Evolutionary conservation across 1,140 invertebrate species (phyloP), one percentile per base, ranked within the genome.

Genomic region (Meloidogyne floridensis): DNA sequence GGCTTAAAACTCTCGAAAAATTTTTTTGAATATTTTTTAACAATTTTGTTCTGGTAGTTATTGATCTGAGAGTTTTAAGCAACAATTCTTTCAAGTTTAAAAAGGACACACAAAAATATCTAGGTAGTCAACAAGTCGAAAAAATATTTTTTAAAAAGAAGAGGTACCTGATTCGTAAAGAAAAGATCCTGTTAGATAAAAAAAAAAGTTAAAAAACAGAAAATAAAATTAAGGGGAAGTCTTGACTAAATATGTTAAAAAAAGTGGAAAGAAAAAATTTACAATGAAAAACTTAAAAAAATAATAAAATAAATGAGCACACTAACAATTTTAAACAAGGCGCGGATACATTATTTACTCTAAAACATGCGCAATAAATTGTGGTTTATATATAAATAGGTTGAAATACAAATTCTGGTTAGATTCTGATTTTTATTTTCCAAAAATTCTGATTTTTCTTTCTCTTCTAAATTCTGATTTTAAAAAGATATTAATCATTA

Each of bases 151-250:
- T 59, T n/a, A 65, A 47, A 47, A 65, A n/a, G 15, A 65, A 65
- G 59, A 65, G 59, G 59, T 65, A 65, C 59, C 59, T 65, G 59
- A 65, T 65, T 65, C n/a, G 6, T 65, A 65, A 65, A 65, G 59
- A 65, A 65, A 65, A 65, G 59, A 65, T 65, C 59, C 59, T 65
- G 59, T 65, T 65, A 65, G 59, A 32, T 65, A n/a, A 11, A 54
- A 11, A 65, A n/a, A 59, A 65, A 65, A 65, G 59, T n/a, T 65
- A 5, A n/a, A 65, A 65, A 65, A 56, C 13, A 56, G 11, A 65
- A n/a, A n/a, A 54, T 11, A 65, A 65, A 59, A 15, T 15, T 65
- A n/a, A 65, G 15, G n/a, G 59, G 59, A n/a, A n/a, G n/a, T n/a
- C n/a, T 59, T 65, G 59, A 65, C 59, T 65, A 65, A 65, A 54